These are phyloP conservation scores for Apolygus lucorum DNA, from an alignment of 1,140 invertebrate species.

Conservation along the genomic window DNA sequence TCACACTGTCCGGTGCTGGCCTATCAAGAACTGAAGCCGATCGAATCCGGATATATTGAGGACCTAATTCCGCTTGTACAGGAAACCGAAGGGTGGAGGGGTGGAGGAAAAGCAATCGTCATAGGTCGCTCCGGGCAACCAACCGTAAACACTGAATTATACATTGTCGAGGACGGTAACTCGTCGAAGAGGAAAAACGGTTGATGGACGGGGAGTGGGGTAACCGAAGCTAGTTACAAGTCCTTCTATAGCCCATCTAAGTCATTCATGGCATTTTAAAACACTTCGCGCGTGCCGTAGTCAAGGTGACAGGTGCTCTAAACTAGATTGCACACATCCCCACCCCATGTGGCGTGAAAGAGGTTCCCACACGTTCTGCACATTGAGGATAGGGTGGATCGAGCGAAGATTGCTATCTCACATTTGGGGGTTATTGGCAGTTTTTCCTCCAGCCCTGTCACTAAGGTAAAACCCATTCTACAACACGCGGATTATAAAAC, in stretches of 20 bases:
- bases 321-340: no score
- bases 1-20: not conserved
- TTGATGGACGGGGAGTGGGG: not conserved
- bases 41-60: conserved; percentile 10
- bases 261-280: not conserved
- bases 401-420: no score
- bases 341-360: no score
- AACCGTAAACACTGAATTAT: conserved; percentile 16
- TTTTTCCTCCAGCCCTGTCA: no score
- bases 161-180: conserved; percentile 6
- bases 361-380: no score
- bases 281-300: not conserved
- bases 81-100: not conserved
- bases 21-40: conserved; percentile 10
- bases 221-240: not conserved
- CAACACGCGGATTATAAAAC: no score
- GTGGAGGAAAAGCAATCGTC: not conserved
- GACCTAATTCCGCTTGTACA: conserved; percentile 6
- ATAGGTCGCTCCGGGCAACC: conserved; percentile 6
- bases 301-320: not conserved
- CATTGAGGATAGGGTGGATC: no score
- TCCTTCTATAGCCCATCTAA: not conserved
- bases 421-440: no score
- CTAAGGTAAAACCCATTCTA: no score
- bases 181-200: not conserved